Conservation (phyloP, 2,113 vertebrate genomes). For the Phaetusa simplex region DNA sequence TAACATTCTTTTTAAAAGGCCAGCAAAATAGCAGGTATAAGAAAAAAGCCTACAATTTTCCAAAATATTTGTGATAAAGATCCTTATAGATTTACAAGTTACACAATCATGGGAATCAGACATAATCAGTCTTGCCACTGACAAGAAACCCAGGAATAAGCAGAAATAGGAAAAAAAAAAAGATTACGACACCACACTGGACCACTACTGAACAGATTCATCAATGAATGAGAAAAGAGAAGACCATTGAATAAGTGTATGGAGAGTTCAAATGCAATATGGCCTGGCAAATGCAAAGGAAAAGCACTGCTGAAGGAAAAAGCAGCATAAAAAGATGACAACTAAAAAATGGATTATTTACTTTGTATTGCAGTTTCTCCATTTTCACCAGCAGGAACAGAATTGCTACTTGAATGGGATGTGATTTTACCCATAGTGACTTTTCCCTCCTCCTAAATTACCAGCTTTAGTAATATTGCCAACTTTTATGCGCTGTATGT, state of each 20-base stretch:
- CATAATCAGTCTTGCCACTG: neutral
- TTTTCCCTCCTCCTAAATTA: neutral
- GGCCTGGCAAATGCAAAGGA: neutral
- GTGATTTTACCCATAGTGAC: neutral
- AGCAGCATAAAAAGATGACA: neutral
- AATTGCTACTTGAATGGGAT: neutral
- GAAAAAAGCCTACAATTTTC: neutral
- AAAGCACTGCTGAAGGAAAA: neutral
- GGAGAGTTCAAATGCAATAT: neutral
- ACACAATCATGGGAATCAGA: neutral
- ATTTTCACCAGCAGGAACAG: neutral
- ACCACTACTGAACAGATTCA: neutral
- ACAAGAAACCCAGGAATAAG: neutral
- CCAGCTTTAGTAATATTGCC: neutral
- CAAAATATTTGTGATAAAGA: neutral
- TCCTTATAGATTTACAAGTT: neutral
- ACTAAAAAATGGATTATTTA: neutral
- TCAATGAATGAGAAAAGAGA: neutral
- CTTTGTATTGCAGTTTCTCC: neutral
- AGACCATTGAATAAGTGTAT: neutral
- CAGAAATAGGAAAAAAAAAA: neutral
- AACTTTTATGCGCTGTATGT: neutral
- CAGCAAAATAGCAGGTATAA: neutral
- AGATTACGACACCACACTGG: neutral
- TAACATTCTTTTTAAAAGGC: neutral